Evolutionary conservation across 2,888 invertebrate species (phyloP), one percentile per base, ranked within the genome.

Genomic region (Plemyria rubiginata): DNA sequence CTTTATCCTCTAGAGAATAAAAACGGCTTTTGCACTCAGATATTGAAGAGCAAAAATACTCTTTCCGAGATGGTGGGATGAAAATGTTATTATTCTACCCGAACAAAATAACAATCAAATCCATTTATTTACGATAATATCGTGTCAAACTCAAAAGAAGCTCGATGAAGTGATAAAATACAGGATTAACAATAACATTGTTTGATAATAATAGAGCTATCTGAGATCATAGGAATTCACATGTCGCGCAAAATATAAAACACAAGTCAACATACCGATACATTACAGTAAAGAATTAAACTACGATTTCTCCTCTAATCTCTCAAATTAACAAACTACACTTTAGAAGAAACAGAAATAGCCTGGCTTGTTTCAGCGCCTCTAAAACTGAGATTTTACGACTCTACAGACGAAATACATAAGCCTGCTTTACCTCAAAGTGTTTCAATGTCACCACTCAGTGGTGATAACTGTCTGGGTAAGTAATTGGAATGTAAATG

Each of bases 321-420:
- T 57, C 57, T 38, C 51, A 40, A 54, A 54, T 22, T 62, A 43
- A 54, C 45, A 59, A 36, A 50, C 58, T 29, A 43, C 54, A 68
- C 64, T 65, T 64, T 70, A 68, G 66, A 66, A 66, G 68, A 65
- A 54, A 52, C 50, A 59, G 58, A 70, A 68, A 70, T 70, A 70
- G 48, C 41, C 51, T 32, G 52, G 48, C 54, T 45, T 16, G 28
- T 56, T 50, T 40, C 11, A 50, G 22, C 46, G 59, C 48, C 52
- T 52, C 43, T 63, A 60, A 59, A 65, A 60, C 45, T 22, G 43
- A 16, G 32, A 54, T 57, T 65, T 65, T 65, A 65, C 50, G 64
- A 65, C 60, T 53, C 13, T 28, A 50, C 50, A 49, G 13, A 50
- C 50, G 11, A 59, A 29, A 52, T 16, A 55, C n/a, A 28, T 29